Percentiles rank a stretch among this genome's conserved stretches.
Conservation (phyloP, 1,140 invertebrate species). For the Caerostris darwini region DNA sequence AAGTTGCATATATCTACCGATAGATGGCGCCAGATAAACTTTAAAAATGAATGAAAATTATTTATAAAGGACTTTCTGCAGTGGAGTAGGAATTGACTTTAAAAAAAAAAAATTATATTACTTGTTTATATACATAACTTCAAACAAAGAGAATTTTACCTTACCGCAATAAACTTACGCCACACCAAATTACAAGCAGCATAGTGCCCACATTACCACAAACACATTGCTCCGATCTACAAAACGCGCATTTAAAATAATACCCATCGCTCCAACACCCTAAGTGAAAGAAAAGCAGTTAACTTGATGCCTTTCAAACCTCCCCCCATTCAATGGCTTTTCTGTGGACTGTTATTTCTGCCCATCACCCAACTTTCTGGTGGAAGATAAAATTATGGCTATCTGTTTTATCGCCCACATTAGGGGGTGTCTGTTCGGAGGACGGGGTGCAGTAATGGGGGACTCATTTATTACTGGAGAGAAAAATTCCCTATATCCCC, state of each 20-base stretch:
- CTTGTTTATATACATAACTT: too few species aligned
- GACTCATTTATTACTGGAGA: background rate
- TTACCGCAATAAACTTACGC: too few species aligned
- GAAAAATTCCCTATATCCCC: background rate
- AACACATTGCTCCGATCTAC: background rate
- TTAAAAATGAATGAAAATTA: too few species aligned
- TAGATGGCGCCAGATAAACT: too few species aligned
- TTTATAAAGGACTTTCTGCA: too few species aligned
- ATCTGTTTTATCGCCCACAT: constrained; percentile 23
- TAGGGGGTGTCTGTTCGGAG: background rate
- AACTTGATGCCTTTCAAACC: background rate
- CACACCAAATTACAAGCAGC: too few species aligned
- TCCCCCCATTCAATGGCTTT: background rate
- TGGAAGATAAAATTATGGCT: background rate
- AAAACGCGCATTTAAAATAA: background rate
- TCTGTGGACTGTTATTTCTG: constrained; percentile 16
- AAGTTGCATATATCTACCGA: too few species aligned
- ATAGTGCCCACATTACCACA: background rate
- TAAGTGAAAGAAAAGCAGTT: constrained; percentile 19
- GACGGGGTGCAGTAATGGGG: constrained; percentile 2
- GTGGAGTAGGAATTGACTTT: too few species aligned
- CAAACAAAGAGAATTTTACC: too few species aligned
- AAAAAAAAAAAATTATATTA: too few species aligned
- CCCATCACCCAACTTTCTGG: background rate
- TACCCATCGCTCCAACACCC: background rate